A percentile compares a stretch with the other conserved stretches of the same genome.
These are phyloP conservation scores for Thymelicus acteon DNA, from an alignment of 2,888 invertebrate genomes.

Conservation along the genomic window DNA sequence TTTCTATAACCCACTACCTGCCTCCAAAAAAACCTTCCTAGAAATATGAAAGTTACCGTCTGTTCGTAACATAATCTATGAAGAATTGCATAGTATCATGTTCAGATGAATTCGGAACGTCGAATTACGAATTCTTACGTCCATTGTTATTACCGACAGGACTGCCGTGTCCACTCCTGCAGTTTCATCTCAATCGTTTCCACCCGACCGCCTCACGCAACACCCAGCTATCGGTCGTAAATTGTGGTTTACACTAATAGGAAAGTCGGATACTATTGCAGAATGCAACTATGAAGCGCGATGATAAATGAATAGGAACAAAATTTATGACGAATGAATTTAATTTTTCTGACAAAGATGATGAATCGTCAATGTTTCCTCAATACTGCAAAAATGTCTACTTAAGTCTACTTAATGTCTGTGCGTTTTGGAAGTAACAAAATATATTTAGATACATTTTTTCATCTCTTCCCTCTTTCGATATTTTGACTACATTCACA, in stretches of 20 bases:
- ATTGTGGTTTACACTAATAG: conserved; percentile 8
- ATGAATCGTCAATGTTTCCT: too few species aligned
- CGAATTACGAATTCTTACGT: conserved; percentile 6
- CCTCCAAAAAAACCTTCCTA: neutral
- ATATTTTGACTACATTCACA: too few species aligned
- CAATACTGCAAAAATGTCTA: too few species aligned
- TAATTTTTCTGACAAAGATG: too few species aligned
- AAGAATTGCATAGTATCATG: conserved; percentile 16
- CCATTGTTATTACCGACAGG: conserved; percentile 23
- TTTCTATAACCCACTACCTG: too few species aligned
- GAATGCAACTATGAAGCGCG: neutral
- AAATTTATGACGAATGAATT: neutral
- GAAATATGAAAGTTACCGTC: neutral
- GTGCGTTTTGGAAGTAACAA: too few species aligned
- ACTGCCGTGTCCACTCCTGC: neutral
- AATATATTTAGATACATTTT: too few species aligned
- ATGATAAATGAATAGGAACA: neutral
- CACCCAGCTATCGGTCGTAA: conserved; percentile 1
- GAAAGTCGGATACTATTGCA: conserved; percentile 13
- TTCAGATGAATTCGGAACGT: conserved; percentile 17
- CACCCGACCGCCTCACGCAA: conserved; percentile 22
- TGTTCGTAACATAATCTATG: conserved; percentile 16
- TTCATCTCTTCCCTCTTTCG: too few species aligned
- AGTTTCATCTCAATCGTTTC: conserved; percentile 29
- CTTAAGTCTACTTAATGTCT: too few species aligned